phyloP scores from a whole-genome alignment of 2,888 invertebrate species.

The Cynaeus angustus region DNA sequence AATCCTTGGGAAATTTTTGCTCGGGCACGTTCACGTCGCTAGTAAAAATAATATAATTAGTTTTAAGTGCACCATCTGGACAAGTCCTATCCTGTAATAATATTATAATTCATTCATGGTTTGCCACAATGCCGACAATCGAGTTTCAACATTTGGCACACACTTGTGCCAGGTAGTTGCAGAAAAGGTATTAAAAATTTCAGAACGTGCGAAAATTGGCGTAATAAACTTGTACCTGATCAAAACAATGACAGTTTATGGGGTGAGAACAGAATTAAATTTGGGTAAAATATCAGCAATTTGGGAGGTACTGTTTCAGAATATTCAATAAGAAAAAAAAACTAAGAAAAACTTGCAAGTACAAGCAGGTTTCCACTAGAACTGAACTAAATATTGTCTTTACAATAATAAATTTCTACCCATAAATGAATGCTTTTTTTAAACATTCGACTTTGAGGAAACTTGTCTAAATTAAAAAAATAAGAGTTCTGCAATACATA shows the following conservation, averaged over 20 bases:
- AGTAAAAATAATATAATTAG: conserved; percentile 33
- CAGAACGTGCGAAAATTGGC: conserved; percentile 23
- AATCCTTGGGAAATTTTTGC: conserved; percentile 29
- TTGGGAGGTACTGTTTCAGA: too few species aligned
- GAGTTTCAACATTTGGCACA: conserved; percentile 34
- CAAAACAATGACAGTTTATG: conserved; percentile 16
- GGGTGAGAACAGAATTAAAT: too few species aligned
- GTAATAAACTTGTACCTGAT: conserved; percentile 27
- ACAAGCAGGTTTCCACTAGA: too few species aligned
- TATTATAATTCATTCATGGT: conserved; percentile 30
- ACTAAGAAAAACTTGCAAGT: too few species aligned
- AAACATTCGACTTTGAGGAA: too few species aligned
- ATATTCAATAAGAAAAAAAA: too few species aligned
- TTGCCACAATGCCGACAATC: conserved; percentile 21
- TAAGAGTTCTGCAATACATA: too few species aligned
- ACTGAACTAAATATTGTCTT: too few species aligned
- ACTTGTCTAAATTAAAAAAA: too few species aligned
- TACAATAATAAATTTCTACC: too few species aligned
- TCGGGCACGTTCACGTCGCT: conserved; percentile 6
- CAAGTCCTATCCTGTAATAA: conserved; percentile 21
- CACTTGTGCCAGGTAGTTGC: conserved; percentile 24
- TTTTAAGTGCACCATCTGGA: conserved; percentile 28
- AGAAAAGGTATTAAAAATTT: background rate
- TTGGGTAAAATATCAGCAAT: too few species aligned
- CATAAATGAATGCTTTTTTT: too few species aligned